Percentiles rank a stretch among this genome's conserved stretches.
Conservation (phyloP, 2,888 invertebrate species). For the Tortricodes alternella region DNA sequence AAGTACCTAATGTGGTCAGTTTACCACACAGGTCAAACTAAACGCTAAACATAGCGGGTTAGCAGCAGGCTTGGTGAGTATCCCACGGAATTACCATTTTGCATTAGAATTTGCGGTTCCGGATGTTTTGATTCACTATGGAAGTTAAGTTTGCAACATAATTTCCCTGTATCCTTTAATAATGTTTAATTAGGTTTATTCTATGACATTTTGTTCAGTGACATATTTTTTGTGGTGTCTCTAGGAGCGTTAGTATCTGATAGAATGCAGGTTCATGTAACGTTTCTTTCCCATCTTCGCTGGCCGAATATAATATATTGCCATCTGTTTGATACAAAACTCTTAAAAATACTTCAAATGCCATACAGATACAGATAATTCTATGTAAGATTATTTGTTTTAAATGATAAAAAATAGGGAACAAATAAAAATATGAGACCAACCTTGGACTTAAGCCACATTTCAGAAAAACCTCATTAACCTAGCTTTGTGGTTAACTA, state of each 20-base stretch:
- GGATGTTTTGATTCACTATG: neutral
- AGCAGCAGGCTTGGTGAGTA: neutral
- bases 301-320: constrained; percentile 10
- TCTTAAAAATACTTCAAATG: neutral
- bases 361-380: too few relatives aligned
- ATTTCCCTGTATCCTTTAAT: too few relatives aligned
- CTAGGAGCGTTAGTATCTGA: too few relatives aligned
- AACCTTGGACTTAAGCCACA: too few relatives aligned
- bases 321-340: neutral
- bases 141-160: neutral
- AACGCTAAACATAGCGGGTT: neutral
- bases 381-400: too few relatives aligned
- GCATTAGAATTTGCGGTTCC: neutral
- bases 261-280: neutral
- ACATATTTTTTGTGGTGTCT: too few relatives aligned
- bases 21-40: neutral
- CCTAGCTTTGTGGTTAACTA: too few relatives aligned
- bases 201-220: too few relatives aligned
- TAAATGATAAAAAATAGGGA: too few relatives aligned
- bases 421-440: too few relatives aligned
- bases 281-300: constrained; percentile 2
- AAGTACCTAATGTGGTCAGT: neutral
- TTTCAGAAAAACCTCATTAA: too few relatives aligned
- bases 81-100: neutral
- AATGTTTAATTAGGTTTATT: too few relatives aligned